Percentiles rank a stretch among this genome's conserved stretches.
phyloP scores from a whole-genome alignment of 2,888 invertebrate species.

The Stomorhina lunata region DNA sequence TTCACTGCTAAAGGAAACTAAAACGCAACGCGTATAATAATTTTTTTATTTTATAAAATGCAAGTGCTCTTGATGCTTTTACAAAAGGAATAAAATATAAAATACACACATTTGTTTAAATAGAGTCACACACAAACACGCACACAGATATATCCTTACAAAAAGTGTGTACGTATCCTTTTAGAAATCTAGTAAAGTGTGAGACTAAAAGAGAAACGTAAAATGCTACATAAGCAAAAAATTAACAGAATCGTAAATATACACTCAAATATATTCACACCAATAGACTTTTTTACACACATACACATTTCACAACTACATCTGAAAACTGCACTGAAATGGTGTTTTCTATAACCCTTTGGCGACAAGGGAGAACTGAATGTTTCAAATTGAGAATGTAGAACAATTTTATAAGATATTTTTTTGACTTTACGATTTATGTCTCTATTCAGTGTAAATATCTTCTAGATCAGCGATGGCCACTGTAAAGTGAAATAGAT shows the following conservation, averaged over 20 bases:
- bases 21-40: conserved; percentile 45
- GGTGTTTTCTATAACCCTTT: not conserved
- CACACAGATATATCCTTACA: not conserved
- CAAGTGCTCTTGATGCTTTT: conserved; percentile 61
- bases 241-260: conserved; percentile 50
- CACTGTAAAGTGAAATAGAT: too few species aligned
- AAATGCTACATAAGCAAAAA: conserved; percentile 55
- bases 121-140: not conserved
- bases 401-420: too few species aligned
- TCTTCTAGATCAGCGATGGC: too few species aligned
- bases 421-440: too few species aligned
- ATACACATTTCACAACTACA: not conserved
- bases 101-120: not conserved
- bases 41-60: conserved; percentile 56
- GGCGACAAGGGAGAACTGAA: too few species aligned
- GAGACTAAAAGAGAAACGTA: conserved; percentile 12
- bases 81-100: conserved; percentile 58
- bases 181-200: not conserved
- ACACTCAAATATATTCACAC: not conserved
- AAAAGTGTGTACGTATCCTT: not conserved
- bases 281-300: not conserved
- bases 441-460: too few species aligned
- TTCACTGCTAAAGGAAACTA: conserved; percentile 37
- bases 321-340: conserved; percentile 1
- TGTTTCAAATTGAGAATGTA: too few species aligned